phyloP scores from a whole-genome alignment of 1,140 invertebrate genomes.

The Lordiphosa stackelbergi region DNA sequence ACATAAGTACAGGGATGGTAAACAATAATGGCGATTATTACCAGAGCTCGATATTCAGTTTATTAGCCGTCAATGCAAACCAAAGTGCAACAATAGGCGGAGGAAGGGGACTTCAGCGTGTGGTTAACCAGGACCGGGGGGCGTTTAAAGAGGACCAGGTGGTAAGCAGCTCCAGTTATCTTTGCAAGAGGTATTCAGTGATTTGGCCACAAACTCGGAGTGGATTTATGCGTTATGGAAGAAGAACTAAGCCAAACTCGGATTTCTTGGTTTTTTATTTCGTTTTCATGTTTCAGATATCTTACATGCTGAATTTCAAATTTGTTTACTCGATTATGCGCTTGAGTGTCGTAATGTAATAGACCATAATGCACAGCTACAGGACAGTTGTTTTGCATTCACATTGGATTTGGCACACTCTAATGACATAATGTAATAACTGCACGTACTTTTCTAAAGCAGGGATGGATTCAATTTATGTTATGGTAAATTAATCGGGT shows the following conservation, averaged over 20 bases:
- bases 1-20: conserved; percentile 28
- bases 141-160: conserved; percentile 1
- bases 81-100: conserved; percentile 25
- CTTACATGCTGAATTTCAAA: conserved; percentile 74
- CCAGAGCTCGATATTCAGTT: conserved; percentile 4
- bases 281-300: conserved; percentile 66
- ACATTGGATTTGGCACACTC: conserved; percentile 55
- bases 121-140: conserved; percentile 15
- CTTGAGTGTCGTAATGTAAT: conserved; percentile 51
- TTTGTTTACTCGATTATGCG: conserved; percentile 53
- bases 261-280: conserved; percentile 68
- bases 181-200: conserved; percentile 34
- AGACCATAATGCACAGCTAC: conserved; percentile 71
- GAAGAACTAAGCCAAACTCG: conserved; percentile 45
- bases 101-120: conserved; percentile 19
- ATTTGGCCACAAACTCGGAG: conserved; percentile 24
- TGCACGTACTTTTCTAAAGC: conserved; percentile 71
- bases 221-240: conserved; percentile 11
- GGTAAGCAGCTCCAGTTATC: conserved; percentile 30
- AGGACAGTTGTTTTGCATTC: conserved; percentile 51
- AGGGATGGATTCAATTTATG: conserved; percentile 72
- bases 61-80: conserved; percentile 32
- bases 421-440: conserved; percentile 63
- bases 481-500: conserved; percentile 65
- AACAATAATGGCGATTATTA: conserved; percentile 36